Evolutionary conservation across 2,888 invertebrate species (phyloP).

Genomic region (Rhagonycha lutea): DNA sequence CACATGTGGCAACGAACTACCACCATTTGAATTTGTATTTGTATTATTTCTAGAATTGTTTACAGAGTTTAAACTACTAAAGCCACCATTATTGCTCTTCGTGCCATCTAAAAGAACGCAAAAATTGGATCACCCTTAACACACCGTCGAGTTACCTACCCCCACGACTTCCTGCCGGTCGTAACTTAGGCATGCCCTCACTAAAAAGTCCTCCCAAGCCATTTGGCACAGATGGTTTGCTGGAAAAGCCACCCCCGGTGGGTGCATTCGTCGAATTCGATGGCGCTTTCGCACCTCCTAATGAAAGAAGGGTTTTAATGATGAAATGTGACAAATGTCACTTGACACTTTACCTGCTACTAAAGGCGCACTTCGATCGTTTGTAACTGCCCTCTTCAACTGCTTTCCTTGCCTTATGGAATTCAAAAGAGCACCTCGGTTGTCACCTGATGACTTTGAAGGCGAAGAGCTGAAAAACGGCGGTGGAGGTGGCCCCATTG

Average conservation of each 20-base stretch:
- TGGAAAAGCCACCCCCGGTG: slow-evolving; percentile 44
- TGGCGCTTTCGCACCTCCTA: not conserved
- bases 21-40: slow-evolving; percentile 6
- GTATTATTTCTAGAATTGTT: slow-evolving; percentile 21
- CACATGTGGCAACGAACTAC: slow-evolving; percentile 22
- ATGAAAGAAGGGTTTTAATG: not conserved
- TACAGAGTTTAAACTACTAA: slow-evolving; percentile 14
- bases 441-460: slow-evolving; percentile 60
- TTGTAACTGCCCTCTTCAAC: slow-evolving; percentile 85
- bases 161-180: slow-evolving; percentile 62
- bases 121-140: not conserved
- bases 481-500: slow-evolving; percentile 65
- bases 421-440: slow-evolving; percentile 72
- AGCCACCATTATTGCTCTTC: slow-evolving; percentile 26
- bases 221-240: slow-evolving; percentile 37
- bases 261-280: slow-evolving; percentile 42
- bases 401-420: slow-evolving; percentile 83
- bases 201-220: slow-evolving; percentile 76
- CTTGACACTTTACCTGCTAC: slow-evolving; percentile 53
- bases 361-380: slow-evolving; percentile 85
- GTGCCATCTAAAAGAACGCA: slow-evolving; percentile 16
- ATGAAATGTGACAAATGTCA: not conserved
- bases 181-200: slow-evolving; percentile 81
- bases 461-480: slow-evolving; percentile 59
- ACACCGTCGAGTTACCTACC: not conserved